Base-by-base conservation (phyloP, 2,888 invertebrate species). In the Osedax frankpressi region DNA sequence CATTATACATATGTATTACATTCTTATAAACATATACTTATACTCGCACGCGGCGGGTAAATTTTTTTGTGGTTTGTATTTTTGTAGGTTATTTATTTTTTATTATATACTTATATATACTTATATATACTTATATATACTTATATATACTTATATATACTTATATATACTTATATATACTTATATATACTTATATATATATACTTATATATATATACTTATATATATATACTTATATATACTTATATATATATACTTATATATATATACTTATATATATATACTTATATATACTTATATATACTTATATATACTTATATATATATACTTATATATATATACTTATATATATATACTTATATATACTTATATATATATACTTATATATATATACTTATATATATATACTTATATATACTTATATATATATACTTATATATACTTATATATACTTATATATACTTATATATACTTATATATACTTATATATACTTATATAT, bases 101-200 rank as follows among this genome's bases (percentile, higher is more conserved):
- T 29, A 30, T 25, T 73, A 73, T 73, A 73, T 67, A 73, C 72
- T 65, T 67, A 67, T 67, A 74, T 72, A 74, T 67, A 67, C 25
- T 65, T 44, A 74, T 69, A 74, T 74, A 67, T 74, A 74, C 60
- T 59, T 74, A 69, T 74, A 74, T 67, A 68, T 59, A 74, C 72
- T 70, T 73, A 44, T 73, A 73, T 73, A 73, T 44, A 44, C 19
- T 11, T 44, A 44, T 44, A 44, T 44, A 44, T 44, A 44, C 19
- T 44, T 44, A 44, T 44, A 44, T 44, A 44, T 44, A 44, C 19
- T 11, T 44, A 44, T 44, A 44, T 44, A 11, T 44, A 44, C 19
- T 11, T 44, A 44, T 44, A 44, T 44, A 44, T 44, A 44, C 19
- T 44, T 44, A 44, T 44, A 44, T 44, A 44, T 44, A 44, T 44